Base-by-base conservation (phyloP, 1,140 invertebrate genomes). In the Neuroterus valhalla region DNA sequence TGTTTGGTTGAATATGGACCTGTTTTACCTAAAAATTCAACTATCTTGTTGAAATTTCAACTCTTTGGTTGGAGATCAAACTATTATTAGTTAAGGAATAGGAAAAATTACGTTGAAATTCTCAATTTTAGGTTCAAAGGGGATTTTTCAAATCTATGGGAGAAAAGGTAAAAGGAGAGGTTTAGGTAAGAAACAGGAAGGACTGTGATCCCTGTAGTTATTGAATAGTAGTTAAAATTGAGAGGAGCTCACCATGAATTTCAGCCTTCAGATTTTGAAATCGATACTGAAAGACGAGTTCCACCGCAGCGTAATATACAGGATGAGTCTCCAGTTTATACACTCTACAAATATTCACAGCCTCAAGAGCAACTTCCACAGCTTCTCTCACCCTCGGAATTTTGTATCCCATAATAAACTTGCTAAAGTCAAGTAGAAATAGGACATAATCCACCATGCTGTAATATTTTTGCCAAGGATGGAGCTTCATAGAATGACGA, bases 321-420 rank as follows among this genome's bases (percentile, higher is more conserved):
- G 82, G 83, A 72, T 87, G 86, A 62, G 79, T 78, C 17, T 79
- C 26, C 11, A 88, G 70, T 71, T 82, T 75, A 43, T 84, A 80
- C 11, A 66, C 70, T 0, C 75, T 46, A 42, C 85, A 87, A 23
- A 86, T 43, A 12, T 77, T 52, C 11, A 76, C 31, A 6, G 81
- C 79, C 26, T 83, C 71, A 10, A 66, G 19, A 3, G 76, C 71
- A 21, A 86, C 52, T 5, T 77, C 66, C 0, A 75, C 3, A 6
- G 52, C 70, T 17, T 80, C 66, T 0, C 82, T 46, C n/a, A 75
- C 52, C 0, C 44, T 68, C 0, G 70, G 52, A 0, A 45, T 21
- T 3, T 62, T 21, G 15, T 70, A 75, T 11, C 66, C 68, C 38
- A 76, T 80, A 6, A 86, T 5, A 19, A 85, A 85, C n/a, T 78